Conservation (phyloP, 2,113 vertebrate genomes). For the Oenanthe oenanthe region DNA sequence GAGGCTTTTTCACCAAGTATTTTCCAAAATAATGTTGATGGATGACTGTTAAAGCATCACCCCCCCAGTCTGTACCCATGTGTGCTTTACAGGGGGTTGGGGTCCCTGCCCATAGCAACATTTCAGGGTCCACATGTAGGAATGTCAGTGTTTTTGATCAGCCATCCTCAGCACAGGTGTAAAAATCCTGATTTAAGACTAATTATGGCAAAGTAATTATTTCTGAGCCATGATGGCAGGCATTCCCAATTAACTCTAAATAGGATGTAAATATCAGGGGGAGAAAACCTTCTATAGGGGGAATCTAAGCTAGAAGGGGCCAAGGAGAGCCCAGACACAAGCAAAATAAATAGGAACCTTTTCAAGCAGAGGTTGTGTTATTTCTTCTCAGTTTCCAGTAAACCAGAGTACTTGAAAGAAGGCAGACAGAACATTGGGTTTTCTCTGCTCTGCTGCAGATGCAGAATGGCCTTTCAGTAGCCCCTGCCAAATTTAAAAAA, state of each 20-base stretch:
- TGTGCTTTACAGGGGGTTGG: background rate
- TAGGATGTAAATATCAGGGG: background rate
- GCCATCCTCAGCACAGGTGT: background rate
- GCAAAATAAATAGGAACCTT: background rate
- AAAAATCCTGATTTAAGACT: constrained; percentile 26
- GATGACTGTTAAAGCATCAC: background rate
- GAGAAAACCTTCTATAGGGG: background rate
- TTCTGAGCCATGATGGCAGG: constrained; percentile 9
- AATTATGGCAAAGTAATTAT: constrained; percentile 41
- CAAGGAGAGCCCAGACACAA: background rate
- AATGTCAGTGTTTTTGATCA: background rate
- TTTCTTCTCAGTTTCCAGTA: background rate
- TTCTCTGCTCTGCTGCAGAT: background rate
- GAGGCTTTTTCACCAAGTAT: background rate
- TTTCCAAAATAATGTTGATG: background rate
- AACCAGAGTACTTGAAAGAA: background rate
- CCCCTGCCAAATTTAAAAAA: background rate
- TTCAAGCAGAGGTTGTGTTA: background rate
- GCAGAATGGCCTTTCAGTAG: background rate
- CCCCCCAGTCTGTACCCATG: fast-evolving
- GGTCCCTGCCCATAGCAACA: background rate
- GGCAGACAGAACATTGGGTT: background rate
- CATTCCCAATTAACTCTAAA: constrained; percentile 23
- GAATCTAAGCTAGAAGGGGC: background rate
- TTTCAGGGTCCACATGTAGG: background rate